phyloP scores from a whole-genome alignment of 2,113 vertebrate species.

The Laticauda colubrina region DNA sequence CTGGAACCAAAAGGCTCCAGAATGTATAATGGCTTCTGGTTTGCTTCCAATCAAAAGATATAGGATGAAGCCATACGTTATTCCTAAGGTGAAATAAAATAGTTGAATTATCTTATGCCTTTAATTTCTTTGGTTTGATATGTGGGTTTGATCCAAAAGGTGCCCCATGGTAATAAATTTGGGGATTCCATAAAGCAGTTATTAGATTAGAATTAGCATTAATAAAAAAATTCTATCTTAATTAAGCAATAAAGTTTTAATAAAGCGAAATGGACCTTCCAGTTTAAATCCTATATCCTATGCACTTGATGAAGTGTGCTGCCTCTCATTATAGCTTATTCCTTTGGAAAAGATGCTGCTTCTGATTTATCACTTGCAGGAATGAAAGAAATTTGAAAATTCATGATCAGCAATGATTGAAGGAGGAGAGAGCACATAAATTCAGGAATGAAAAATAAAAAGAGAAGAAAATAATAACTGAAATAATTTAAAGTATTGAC shows the following conservation, averaged over 20 bases:
- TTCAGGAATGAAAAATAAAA: constrained; percentile 29
- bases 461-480: constrained; percentile 15
- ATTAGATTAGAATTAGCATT: not conserved
- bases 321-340: not conserved
- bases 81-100: not conserved
- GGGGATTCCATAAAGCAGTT: not conserved
- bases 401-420: not conserved
- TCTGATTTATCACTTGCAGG: not conserved
- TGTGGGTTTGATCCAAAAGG: not conserved
- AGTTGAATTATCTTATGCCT: not conserved
- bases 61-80: constrained; percentile 30
- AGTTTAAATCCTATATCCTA: not conserved
- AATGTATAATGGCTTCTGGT: not conserved
- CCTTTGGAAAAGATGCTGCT: not conserved
- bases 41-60: not conserved
- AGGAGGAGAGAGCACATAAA: not conserved
- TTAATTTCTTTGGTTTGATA: not conserved
- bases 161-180: not conserved
- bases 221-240: not conserved
- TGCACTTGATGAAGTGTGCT: not conserved
- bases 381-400: not conserved
- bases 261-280: not conserved
- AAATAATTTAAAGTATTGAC: constrained; percentile 24
- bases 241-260: not conserved
- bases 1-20: not conserved